Percentiles rank a stretch among this genome's conserved stretches.
Evolutionary conservation across 1,140 invertebrate species (phyloP).

Genomic region (Trissolcus basalis): DNA sequence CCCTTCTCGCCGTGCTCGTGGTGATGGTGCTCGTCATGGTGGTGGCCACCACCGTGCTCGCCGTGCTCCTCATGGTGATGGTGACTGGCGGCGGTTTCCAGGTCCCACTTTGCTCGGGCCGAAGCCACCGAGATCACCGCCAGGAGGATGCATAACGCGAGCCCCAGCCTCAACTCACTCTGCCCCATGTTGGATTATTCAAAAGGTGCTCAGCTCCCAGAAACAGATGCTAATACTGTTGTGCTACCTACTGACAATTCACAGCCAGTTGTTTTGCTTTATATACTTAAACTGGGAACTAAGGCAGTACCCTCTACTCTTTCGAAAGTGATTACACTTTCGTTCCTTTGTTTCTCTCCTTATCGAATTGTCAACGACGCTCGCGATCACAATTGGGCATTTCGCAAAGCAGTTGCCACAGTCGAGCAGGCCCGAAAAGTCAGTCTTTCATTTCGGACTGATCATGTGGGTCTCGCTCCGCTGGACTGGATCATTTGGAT

Average conservation of each 20-base stretch:
- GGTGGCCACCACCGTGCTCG: slow-evolving; percentile 36
- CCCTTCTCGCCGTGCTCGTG: slow-evolving; percentile 52
- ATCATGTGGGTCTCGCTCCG: too few species aligned
- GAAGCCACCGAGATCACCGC: slow-evolving; percentile 26
- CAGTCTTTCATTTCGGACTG: slow-evolving; percentile 1
- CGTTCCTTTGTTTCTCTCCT: slow-evolving; percentile 54
- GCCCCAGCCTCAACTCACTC: slow-evolving; percentile 47
- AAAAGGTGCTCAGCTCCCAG: background rate
- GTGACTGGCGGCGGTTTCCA: slow-evolving; percentile 55
- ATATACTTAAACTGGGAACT: slow-evolving; percentile 53
- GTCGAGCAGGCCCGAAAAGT: slow-evolving; percentile 23
- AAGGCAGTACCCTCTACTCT: slow-evolving; percentile 22
- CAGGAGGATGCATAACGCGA: slow-evolving; percentile 41
- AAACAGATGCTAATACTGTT: slow-evolving; percentile 16
- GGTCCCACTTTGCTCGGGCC: slow-evolving; percentile 37
- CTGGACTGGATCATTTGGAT: too few species aligned
- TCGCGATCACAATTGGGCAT: slow-evolving; percentile 52
- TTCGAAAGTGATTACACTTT: slow-evolving; percentile 56
- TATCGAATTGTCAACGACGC: slow-evolving; percentile 28
- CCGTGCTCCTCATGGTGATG: slow-evolving; percentile 48
- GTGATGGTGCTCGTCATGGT: slow-evolving; percentile 44
- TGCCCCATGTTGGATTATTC: slow-evolving; percentile 26
- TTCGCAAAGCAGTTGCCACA: slow-evolving; percentile 56
- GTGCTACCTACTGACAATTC: slow-evolving; percentile 47
- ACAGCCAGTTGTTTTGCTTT: slow-evolving; percentile 39